phyloP scores from a whole-genome alignment of 2,888 invertebrate genomes.

The Horisme vitalbata region DNA sequence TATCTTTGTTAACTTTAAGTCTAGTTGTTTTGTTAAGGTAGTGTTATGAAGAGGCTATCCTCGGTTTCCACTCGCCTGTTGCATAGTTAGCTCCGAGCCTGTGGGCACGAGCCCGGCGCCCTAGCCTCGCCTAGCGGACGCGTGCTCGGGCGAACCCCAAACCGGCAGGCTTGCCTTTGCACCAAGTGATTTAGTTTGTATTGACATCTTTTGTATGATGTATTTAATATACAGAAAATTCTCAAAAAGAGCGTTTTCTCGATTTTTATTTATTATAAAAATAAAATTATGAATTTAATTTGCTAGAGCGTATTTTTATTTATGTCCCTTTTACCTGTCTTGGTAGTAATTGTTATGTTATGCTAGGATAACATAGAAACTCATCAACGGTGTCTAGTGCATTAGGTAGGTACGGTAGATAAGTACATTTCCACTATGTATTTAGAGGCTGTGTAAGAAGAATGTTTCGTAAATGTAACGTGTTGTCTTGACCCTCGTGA shows the following conservation, averaged over 20 bases:
- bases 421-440: no score
- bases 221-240: constrained; percentile 79
- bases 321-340: neutral
- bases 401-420: neutral
- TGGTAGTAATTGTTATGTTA: no score
- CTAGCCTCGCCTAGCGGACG: constrained; percentile 6
- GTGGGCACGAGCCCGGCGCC: constrained; percentile 26
- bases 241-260: constrained; percentile 78
- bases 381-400: no score
- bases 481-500: no score
- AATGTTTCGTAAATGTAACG: no score
- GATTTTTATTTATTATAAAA: constrained; percentile 82
- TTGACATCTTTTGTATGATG: constrained; percentile 82
- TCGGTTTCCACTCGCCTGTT: constrained; percentile 77
- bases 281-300: constrained; percentile 83
- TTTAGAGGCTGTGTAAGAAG: no score
- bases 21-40: constrained; percentile 68
- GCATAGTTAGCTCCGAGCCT: constrained; percentile 60
- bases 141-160: constrained; percentile 54
- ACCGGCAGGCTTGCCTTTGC: constrained; percentile 82
- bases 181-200: constrained; percentile 83
- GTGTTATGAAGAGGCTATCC: constrained; percentile 74
- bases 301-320: constrained; percentile 66
- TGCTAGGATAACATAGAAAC: no score
- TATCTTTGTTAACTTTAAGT: constrained; percentile 72